phyloP scores from a whole-genome alignment of 2,113 vertebrate genomes.

The Potamarius usumacintae region DNA sequence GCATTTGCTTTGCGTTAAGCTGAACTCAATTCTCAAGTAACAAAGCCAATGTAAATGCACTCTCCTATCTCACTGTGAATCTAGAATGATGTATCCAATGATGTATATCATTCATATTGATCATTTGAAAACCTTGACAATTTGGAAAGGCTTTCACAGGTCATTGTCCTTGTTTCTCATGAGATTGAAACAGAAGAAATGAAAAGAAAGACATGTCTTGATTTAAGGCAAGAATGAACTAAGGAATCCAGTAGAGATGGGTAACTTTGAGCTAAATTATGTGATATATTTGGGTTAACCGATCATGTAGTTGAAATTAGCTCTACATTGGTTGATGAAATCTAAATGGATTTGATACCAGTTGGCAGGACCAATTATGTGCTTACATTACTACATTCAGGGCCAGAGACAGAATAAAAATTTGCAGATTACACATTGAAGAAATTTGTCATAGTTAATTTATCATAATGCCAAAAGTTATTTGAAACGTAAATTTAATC shows the following conservation, averaged over 20 bases:
- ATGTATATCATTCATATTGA: not conserved
- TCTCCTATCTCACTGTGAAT: not conserved
- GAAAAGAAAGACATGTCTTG: not conserved
- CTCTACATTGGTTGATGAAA: not conserved
- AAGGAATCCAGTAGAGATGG: not conserved
- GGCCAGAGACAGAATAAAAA: not conserved
- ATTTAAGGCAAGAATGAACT: not conserved
- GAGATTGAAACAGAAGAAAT: not conserved
- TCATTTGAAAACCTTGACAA: not conserved
- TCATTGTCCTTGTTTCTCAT: not conserved
- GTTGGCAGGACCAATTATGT: not conserved
- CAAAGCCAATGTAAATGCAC: not conserved
- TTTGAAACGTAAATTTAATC: not conserved
- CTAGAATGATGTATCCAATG: slow-evolving; percentile 1
- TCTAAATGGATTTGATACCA: slow-evolving; percentile 2
- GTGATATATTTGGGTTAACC: not conserved
- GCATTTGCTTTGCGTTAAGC: slow-evolving; percentile 22
- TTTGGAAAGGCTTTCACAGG: not conserved
- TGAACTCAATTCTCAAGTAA: not conserved
- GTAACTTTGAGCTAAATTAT: not conserved
- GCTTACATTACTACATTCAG: not conserved
- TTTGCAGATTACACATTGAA: too few relatives aligned
- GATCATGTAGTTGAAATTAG: not conserved
- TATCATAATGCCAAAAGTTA: not conserved
- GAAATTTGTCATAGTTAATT: not conserved